Base-by-base conservation (phyloP, 1,140 invertebrate genomes). In the Solenopsis fugax region DNA sequence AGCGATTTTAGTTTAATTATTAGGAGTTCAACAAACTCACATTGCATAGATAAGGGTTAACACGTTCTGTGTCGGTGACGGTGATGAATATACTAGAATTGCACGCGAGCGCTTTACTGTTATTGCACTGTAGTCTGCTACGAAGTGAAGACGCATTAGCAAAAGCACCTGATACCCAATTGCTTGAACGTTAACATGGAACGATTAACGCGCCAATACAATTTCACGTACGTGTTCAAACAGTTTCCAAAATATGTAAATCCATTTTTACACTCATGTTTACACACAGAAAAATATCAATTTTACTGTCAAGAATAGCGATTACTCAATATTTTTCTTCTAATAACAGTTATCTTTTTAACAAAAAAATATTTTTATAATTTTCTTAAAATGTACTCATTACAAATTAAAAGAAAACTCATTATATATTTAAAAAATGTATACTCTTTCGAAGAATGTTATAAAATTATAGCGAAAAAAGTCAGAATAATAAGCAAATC, bases 71-170 rank as follows among this genome's bases (percentile, higher is more conserved):
- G 41, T 24, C 24, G 64, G 64, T 81, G 77, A 71, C 77, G 77
- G 77, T 81, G 77, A 81, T 81, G 77, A 81, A 81, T 81, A 81
- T 81, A 48, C 64, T 81, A 56, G 48, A 71, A 56, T 81, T 81
- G 48, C 64, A 81, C 64, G 77, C 64, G 37, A 81, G 41, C 77
- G 37, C 16, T 69, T 80, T 71, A n/a, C 77, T 69, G 77, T 56
- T 71, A 71, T 81, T 81, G 62, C 54, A 80, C 16, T 80, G 13
- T 54, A 71, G 29, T 81, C 48, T n/a, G 34, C 16, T 56, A 56
- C 21, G 48, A 54, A 48, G n/a, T 81, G 50, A 81, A 81, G 77
- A 81, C 64, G 21, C 48, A 71, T 81, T 71, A 81, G 48, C 64
- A 48, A 69, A 52, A 71, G 50, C 64, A 69, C 64, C 77, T 81